phyloP scores from a whole-genome alignment of 37 sponge, comb jelly and placozoan genomes.

The Halisarca cf. caerulea region DNA sequence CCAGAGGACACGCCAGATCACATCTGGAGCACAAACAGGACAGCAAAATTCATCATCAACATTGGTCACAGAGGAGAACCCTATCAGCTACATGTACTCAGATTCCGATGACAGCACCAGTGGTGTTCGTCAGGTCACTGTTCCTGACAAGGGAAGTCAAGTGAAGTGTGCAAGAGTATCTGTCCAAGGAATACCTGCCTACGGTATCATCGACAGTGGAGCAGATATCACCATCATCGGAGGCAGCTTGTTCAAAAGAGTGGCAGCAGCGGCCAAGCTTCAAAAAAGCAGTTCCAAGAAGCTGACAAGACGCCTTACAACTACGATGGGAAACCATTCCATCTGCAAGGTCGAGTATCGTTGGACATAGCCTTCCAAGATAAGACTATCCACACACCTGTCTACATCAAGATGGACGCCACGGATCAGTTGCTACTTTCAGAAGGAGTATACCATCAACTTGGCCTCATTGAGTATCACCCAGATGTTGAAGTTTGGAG shows the following conservation, averaged over 20 bases:
- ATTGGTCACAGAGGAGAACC: too few species aligned
- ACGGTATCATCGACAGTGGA: slow-evolving; percentile 30
- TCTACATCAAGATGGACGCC: slow-evolving; percentile 61
- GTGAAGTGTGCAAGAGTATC: slow-evolving; percentile 3
- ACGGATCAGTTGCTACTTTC: slow-evolving; percentile 47
- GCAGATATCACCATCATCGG: slow-evolving; percentile 35
- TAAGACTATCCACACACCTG: slow-evolving; percentile 4
- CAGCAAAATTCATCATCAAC: too few species aligned
- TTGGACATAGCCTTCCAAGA: slow-evolving; percentile 39
- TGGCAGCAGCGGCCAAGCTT: slow-evolving; percentile 16
- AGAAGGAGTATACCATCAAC: slow-evolving; percentile 55
- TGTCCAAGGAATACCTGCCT: slow-evolving; percentile 23
- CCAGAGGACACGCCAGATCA: neutral
- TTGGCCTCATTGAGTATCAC: slow-evolving; percentile 43
- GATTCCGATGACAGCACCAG: neutral
- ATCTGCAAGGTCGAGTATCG: slow-evolving; percentile 42
- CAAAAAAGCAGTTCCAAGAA: neutral
- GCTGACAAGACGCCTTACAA: slow-evolving; percentile 37
- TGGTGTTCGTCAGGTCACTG: neutral
- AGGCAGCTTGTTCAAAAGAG: slow-evolving; percentile 21
- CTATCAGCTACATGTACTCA: neutral
- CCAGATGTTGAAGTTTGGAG: slow-evolving; percentile 31
- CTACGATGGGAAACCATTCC: slow-evolving; percentile 34
- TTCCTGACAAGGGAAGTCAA: slow-evolving; percentile 16
- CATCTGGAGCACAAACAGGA: neutral